phyloP scores from a whole-genome alignment of 2,888 invertebrate species.

The Drosophila neotestacea region DNA sequence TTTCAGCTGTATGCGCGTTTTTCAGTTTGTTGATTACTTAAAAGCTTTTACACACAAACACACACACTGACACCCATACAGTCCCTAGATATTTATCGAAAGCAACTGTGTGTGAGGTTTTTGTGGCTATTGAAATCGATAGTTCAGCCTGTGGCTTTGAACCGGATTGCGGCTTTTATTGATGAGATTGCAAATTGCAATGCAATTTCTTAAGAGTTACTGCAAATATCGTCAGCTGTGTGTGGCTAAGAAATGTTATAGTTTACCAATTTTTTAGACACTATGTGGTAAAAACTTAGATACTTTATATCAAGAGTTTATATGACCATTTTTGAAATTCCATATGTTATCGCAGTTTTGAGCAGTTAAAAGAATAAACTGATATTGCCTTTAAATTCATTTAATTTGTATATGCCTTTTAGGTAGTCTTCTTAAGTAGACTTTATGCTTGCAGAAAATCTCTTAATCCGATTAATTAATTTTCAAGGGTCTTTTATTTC shows the following conservation, averaged over 20 bases:
- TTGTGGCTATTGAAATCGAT: conserved; percentile 55
- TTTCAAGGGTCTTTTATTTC: too few relatives aligned
- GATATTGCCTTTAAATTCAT: too few relatives aligned
- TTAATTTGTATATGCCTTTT: too few relatives aligned
- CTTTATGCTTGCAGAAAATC: too few relatives aligned
- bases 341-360: background rate
- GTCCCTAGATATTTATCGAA: conserved; percentile 37
- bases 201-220: conserved; percentile 13
- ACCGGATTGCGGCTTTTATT: conserved; percentile 29
- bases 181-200: conserved; percentile 30
- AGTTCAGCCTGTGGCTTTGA: conserved; percentile 31
- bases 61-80: background rate
- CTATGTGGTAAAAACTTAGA: background rate
- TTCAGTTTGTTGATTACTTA: conserved; percentile 57
- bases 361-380: background rate
- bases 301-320: background rate
- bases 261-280: background rate
- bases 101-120: conserved; percentile 23
- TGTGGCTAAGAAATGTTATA: background rate
- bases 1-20: conserved; percentile 55
- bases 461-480: too few relatives aligned
- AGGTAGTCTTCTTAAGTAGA: too few relatives aligned
- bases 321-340: background rate
- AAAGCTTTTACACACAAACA: conserved; percentile 45
- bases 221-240: conserved; percentile 5